Base-by-base conservation (phyloP, 2,888 invertebrate genomes). In the Cheilosia vulpina region DNA sequence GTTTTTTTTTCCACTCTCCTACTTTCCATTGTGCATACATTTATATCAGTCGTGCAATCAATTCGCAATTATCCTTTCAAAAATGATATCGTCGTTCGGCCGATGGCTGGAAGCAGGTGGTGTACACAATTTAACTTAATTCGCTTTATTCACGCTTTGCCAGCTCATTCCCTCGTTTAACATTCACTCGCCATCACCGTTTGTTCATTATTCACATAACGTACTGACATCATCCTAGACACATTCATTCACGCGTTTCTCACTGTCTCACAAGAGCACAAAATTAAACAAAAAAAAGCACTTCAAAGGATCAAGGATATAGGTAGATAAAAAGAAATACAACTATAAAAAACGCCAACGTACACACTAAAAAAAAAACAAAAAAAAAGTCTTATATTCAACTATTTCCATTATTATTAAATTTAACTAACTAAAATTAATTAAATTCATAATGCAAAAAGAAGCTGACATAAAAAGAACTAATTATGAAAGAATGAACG, bases 391-490 rank as follows among this genome's bases (percentile, higher is more conserved):
- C 81, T 81, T 81, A 63, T 85, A 85, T 85, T 80, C 72, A 60
- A 85, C 80, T 85, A 85, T 84, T 84, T 84, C 84, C 79, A 84
- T 85, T 85, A 75, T 76, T 84, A 79, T 62, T 76, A 77, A 79
- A 79, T 65, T 72, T 58, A 79, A 72, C 55, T 78, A 81, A 65
- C 77, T 75, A 75, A 58, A 62, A 60, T 27, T 73, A 78, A 83
- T 31, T 82, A 72, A 77, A 83, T 76, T 75, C 69, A 69, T 69
- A 73, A 65, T 38, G 47, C 53, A 78, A 65, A 58, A 58, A 50
- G 41, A 57, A 57, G 57, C 38, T 68, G 31, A 31, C 31, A 31
- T 31, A 9, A 31, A 31, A 31, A 63, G 27, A 66, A 41, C n/a
- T 45, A 69, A 71, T 75, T 80, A 62, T 79, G 63, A 57, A 85